Conservation (phyloP, 2,888 invertebrate genomes). For the Trachelus iudaicus region DNA sequence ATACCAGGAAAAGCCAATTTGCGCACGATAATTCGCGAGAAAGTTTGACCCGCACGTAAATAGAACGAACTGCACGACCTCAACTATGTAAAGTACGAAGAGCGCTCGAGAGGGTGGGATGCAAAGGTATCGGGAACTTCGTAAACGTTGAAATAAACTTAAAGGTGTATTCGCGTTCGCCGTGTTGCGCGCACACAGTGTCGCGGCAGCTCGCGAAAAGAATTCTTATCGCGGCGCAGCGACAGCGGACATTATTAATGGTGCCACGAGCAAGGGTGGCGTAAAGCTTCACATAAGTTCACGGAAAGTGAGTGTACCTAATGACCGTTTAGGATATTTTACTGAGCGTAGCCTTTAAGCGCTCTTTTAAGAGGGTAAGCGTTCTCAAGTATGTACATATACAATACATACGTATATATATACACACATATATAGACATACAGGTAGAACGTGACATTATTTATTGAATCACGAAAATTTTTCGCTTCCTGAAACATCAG, state of each 20-base stretch:
- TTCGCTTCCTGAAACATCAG: neutral
- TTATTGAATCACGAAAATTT: neutral
- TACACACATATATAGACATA: too few species aligned
- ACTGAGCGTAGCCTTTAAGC: neutral
- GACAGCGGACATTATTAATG: constrained; percentile 12
- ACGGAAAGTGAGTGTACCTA: neutral
- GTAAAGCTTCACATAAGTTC: neutral
- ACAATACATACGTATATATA: too few species aligned
- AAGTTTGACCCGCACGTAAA: neutral
- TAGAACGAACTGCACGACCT: neutral
- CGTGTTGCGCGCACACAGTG: neutral
- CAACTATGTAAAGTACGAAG: neutral
- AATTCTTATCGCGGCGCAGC: constrained; percentile 9
- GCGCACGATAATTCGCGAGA: neutral
- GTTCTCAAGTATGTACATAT: neutral
- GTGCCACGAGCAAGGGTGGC: neutral
- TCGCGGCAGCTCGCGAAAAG: neutral
- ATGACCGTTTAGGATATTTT: neutral
- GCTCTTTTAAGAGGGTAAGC: neutral
- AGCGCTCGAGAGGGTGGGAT: too few species aligned
- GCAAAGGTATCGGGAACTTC: neutral
- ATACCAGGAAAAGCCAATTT: neutral
- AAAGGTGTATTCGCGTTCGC: neutral
- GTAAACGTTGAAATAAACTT: neutral
- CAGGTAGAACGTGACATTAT: neutral